Base-by-base conservation (phyloP, 2,888 invertebrate genomes). In the Endotricha flammealis region DNA sequence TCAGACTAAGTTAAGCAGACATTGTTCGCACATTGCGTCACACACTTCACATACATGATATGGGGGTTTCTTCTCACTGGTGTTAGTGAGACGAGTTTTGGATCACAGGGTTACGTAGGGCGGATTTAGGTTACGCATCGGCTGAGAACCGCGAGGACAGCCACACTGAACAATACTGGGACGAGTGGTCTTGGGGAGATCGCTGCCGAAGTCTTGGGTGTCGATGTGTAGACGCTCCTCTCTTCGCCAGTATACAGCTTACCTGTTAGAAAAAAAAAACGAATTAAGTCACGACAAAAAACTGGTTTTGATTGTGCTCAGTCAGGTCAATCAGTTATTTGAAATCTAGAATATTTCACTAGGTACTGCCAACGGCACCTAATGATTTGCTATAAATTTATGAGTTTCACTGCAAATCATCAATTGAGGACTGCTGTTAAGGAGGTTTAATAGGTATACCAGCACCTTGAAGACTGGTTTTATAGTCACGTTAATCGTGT, bases 141-240 rank as follows among this genome's bases (percentile, higher is more conserved):
- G 31, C 51, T 47, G 47, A 62, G 32, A 24, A 50, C 41, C 25
- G 50, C 43, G 38, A 69, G 38, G 7, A 61, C 27, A 6, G 59
- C 36, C 12, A 61, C 50, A 11, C 48, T 43, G 27, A 72, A 38
- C 4, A 62, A 31, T 24, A 64, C 34, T 1, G 53, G 45, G 32
- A 57, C 14, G 5, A 59, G 36, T 2, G 67, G 56, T 16, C 48
- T 48, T 4, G 65, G 36, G 1, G 50, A 37, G 17, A 50, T 42
- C 1, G 67, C 66, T 1, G 55, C 58, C 10, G 62, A 54, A n/a
- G 72, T 66, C 44, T 58, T 66, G 9, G 70, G 75, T 23, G 78
- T 71, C 8, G 76, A 60, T 1, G 75, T 55, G 44, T 74, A 66
- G 0, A 64, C 55, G 0, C 16, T 13, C 2, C 67, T 59, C 22